Conservation (phyloP, 1,140 invertebrate genomes). For the Schlechtendalia chinensis region DNA sequence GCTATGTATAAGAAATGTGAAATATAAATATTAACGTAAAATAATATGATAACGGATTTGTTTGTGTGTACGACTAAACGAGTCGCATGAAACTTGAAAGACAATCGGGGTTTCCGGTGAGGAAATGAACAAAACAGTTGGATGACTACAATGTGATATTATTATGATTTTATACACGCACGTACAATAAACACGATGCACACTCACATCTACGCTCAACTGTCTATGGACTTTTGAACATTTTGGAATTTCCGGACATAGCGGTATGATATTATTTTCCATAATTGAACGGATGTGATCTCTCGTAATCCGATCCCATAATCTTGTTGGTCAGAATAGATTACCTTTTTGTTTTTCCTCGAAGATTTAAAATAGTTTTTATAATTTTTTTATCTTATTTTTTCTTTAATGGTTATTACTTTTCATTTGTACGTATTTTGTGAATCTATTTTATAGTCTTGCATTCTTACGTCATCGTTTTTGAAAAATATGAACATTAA, state of each 20-base stretch:
- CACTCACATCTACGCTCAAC: not conserved
- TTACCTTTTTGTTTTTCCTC: not conserved
- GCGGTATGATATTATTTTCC: not conserved
- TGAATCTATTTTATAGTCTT: not conserved
- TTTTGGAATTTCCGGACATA: not conserved
- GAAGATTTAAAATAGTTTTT: not conserved
- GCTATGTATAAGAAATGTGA: not conserved
- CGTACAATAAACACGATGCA: not conserved
- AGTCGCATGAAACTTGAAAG: not conserved
- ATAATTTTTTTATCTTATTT: not conserved
- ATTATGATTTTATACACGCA: not conserved
- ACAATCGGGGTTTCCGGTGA: not conserved
- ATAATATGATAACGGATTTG: not conserved
- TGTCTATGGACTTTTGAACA: not conserved
- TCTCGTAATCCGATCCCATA: not conserved
- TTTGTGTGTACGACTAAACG: not conserved
- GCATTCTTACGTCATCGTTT: too few species aligned
- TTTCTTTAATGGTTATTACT: not conserved
- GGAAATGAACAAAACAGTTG: conserved; percentile 21
- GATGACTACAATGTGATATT: not conserved
- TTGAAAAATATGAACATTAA: too few species aligned
- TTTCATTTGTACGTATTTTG: not conserved
- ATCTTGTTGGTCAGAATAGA: not conserved
- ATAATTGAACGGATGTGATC: conserved; percentile 6
- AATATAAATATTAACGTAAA: not conserved